phyloP scores from a whole-genome alignment of 1,140 invertebrate species.

The Spodoptera litura region DNA sequence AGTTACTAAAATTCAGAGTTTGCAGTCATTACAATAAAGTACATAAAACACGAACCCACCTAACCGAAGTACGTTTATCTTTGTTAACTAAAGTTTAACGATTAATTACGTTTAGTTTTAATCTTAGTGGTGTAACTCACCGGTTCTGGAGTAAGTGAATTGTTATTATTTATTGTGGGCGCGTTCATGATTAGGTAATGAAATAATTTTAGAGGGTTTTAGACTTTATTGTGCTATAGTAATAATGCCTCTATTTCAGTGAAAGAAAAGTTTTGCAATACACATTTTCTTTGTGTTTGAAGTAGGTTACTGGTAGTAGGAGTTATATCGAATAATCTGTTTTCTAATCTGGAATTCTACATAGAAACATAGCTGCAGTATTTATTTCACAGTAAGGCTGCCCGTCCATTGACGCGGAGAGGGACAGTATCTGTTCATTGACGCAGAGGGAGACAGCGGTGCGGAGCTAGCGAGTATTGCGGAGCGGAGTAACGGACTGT shows the following conservation, averaged over 20 bases:
- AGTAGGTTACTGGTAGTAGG: no score
- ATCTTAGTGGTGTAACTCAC: conserved; percentile 34
- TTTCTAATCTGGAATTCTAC: no score
- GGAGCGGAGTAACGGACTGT: no score
- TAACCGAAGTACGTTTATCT: conserved; percentile 36
- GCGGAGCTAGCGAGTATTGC: no score
- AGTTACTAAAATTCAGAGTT: conserved; percentile 18
- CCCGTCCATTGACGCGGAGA: no score
- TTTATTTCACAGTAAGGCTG: no score
- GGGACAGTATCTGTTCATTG: no score
- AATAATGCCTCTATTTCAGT: not conserved
- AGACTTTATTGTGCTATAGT: not conserved
- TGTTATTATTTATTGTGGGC: conserved; percentile 27
- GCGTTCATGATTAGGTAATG: not conserved
- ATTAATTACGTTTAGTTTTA: conserved; percentile 39
- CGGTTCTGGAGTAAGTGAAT: conserved; percentile 23
- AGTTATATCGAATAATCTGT: no score
- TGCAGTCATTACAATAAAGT: conserved; percentile 27
- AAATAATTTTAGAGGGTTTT: not conserved
- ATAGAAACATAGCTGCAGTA: no score
- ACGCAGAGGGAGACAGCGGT: no score
- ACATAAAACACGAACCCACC: conserved; percentile 27
- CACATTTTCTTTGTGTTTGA: no score
- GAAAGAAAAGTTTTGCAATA: no score
- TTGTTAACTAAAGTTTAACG: conserved; percentile 29